Evolutionary conservation across 2,113 vertebrate species (phyloP).

Genomic region (Chaetura pelagica): DNA sequence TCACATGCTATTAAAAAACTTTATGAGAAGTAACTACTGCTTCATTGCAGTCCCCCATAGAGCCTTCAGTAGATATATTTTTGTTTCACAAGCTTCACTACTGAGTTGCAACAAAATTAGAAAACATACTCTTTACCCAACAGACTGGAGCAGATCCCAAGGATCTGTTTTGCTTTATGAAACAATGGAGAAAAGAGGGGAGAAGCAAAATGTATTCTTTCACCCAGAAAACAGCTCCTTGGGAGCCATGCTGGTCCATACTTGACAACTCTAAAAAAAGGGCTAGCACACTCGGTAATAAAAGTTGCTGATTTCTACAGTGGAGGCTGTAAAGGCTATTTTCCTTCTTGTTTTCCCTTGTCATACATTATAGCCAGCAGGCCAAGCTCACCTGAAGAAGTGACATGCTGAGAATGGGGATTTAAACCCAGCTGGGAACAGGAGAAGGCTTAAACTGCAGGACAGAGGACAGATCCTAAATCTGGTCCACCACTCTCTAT

Average conservation of each 20-base stretch:
- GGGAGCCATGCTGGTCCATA: background rate
- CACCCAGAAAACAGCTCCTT: slow-evolving; percentile 37
- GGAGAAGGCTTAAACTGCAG: background rate
- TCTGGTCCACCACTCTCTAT: background rate
- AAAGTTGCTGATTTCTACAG: slow-evolving; percentile 11
- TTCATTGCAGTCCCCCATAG: slow-evolving; percentile 51
- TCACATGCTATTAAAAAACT: slow-evolving; percentile 55
- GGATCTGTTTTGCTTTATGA: slow-evolving; percentile 46
- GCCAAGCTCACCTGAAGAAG: background rate
- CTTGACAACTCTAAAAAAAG: background rate
- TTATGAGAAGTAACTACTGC: slow-evolving; percentile 70
- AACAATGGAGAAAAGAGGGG: slow-evolving; percentile 18
- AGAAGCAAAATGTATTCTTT: slow-evolving; percentile 39
- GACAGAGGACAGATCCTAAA: background rate
- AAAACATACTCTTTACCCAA: slow-evolving; percentile 56
- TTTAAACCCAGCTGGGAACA: background rate
- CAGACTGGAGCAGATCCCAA: slow-evolving; percentile 43
- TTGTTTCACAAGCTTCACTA: slow-evolving; percentile 71
- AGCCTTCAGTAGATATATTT: slow-evolving; percentile 60
- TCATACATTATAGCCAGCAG: background rate
- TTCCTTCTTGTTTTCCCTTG: background rate
- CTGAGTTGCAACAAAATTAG: slow-evolving; percentile 69
- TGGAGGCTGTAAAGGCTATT: background rate
- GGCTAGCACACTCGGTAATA: background rate
- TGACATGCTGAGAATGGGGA: slow-evolving; percentile 4